Percentiles rank a stretch among this genome's conserved stretches.
Evolutionary conservation across 2,797 vertebrate genomes (phyloP).

Genomic region (Sebastes steindachneri): DNA sequence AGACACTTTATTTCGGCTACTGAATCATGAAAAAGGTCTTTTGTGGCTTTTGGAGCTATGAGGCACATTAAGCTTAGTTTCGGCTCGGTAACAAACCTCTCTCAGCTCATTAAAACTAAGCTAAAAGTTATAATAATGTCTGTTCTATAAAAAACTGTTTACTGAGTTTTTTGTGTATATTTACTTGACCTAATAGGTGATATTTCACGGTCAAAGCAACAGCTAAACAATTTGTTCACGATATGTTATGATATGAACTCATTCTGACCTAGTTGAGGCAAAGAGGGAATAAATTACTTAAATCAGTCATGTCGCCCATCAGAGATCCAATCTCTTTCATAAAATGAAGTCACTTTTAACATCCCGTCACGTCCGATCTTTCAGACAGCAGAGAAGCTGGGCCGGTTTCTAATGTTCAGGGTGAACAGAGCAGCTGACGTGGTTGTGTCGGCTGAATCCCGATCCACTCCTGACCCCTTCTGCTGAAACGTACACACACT

Average conservation of each 20-base stretch:
- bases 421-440: not conserved
- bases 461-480: not conserved
- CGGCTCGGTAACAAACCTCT: conserved; percentile 34
- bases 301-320: not conserved
- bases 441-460: not conserved
- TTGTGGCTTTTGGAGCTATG: conserved; percentile 37
- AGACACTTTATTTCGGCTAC: conserved; percentile 53
- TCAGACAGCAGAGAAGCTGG: not conserved
- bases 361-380: not conserved
- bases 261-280: conserved; percentile 2
- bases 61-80: conserved; percentile 47
- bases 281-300: not conserved
- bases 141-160: not conserved
- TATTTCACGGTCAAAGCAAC: not conserved
- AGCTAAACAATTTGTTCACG: not conserved
- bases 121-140: conserved; percentile 23
- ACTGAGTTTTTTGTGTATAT: not conserved
- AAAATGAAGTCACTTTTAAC: not conserved
- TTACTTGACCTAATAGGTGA: not conserved
- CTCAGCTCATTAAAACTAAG: conserved; percentile 65
- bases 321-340: not conserved
- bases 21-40: conserved; percentile 58
- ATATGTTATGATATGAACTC: not conserved
- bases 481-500: not conserved
- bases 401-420: not conserved